Evolutionary conservation across 2,888 invertebrate genomes (phyloP).

Genomic region (Mantis religiosa): DNA sequence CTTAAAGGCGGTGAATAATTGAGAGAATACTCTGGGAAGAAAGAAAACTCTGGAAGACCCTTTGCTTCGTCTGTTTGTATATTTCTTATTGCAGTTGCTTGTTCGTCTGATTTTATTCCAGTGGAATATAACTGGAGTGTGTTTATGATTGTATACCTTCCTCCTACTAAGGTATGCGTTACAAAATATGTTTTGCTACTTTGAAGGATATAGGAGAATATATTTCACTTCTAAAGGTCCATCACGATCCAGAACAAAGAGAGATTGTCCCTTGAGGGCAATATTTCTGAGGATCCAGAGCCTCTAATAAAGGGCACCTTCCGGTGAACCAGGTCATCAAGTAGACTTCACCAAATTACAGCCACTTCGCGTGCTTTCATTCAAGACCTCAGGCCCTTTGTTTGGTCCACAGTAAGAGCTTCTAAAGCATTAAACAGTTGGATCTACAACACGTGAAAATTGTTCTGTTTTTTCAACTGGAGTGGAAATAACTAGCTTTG

Average conservation of each 20-base stretch:
- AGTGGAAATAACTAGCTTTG: not conserved
- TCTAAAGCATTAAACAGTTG: not conserved
- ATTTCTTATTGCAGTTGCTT: no score
- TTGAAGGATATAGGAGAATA: not conserved
- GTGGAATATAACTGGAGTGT: no score
- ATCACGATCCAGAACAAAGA: not conserved
- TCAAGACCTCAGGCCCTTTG: not conserved
- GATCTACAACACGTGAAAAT: not conserved
- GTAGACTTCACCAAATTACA: not conserved
- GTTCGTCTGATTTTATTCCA: no score
- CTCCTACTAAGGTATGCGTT: not conserved
- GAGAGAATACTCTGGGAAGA: no score
- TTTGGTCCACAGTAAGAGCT: not conserved
- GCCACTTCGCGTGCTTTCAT: not conserved
- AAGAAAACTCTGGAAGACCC: no score
- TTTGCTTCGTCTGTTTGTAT: no score
- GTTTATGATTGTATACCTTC: no score
- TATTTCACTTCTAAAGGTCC: not conserved
- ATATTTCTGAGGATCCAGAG: not conserved
- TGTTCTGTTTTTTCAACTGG: not conserved
- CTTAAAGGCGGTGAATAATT: no score
- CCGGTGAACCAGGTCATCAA: not conserved
- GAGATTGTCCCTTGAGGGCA: not conserved
- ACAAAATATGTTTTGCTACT: not conserved
- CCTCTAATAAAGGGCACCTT: not conserved